Base-by-base conservation (phyloP, 1,140 invertebrate species). In the Tyrophagus putrescentiae region DNA sequence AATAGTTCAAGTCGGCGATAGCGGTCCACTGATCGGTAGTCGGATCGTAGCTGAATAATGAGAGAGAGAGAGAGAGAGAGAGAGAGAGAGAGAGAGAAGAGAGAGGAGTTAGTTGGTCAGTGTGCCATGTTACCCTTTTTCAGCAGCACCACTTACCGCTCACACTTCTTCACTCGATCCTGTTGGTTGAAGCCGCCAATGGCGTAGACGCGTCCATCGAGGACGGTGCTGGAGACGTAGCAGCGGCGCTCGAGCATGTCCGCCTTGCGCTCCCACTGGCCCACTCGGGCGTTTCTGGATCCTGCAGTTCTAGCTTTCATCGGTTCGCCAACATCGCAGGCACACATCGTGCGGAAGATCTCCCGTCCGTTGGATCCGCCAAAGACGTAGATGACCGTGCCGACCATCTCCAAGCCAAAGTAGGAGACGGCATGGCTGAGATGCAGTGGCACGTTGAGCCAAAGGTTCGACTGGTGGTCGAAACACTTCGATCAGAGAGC, bases 181-280 rank as follows among this genome's bases (percentile, higher is more conserved):
- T 21, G 11, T 9, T 64, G 62, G 48, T 66, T 57, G 36, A 54
- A 57, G 9, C 65, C 65, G 1, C 65, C 65, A 71, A 90, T 81
- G 0, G 86, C 85, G 71, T 88, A 90, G 63, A 90, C 84, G 65
- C 78, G 79, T 61, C 82, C 79, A 9, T 84, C 77, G 0, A 84
- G 64, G 0, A 80, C 75, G 0, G 79, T 82, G 0, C 80, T 79
- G 62, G 80, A 82, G 0, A 84, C 60, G 32, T 64, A 64, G 31
- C 60, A 63, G 1, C 63, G 61, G 29, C 32, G 18, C 23, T 58
- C 57, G 23, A 33, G 28, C 63, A 64, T 64, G 21, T 52, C 27
- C n/a, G 42, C 18, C 21, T 33, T 33, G 11, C 39, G 18, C 28
- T 25, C 29, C 60, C 60, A 63, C 41, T 48, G 3, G 16, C 32